Evolutionary conservation across 2,113 vertebrate genomes (phyloP), one percentile per base, ranked within the genome.

Genomic region (Baryphthengus martii): DNA sequence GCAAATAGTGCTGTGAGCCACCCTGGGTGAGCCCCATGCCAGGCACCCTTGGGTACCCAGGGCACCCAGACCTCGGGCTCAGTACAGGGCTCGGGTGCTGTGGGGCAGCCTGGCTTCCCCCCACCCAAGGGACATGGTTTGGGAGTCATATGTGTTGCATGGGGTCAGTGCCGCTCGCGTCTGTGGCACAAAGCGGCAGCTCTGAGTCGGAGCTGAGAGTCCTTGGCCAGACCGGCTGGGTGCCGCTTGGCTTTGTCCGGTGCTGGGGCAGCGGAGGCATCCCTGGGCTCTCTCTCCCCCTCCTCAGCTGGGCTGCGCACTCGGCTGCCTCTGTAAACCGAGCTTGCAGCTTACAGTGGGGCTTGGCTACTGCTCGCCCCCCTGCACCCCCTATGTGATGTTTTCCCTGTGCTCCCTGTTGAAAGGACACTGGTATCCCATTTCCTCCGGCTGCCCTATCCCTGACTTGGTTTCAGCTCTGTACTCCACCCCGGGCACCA

Each of bases 401-500:
- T 55, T 80, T 89, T 87, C 49, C 73, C 76, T 17, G 50, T 55
- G 25, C 17, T 88, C 76, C 26, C 45, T 35, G 44, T 29, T 52
- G 40, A 39, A 47, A 87, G 70, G 40, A 78, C 3, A 2, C 44
- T 29, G 52, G n/a, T 53, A 68, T 89, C 86, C 68, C 6, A 0
- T 82, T 82, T 62, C 62, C 72, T 20, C 53, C 29, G 2, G 10
- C 44, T 33, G 14, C 16, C 21, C 42, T 0, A 0, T 71, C 9
- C 26, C 21, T 0, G 0, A 2, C 23, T 86, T 42, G 37, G 14
- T 42, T 62, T 44, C 50, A 13, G 44, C 4, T 49, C 29, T 45
- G 47, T 4, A 0, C 23, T 53, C 20, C 0, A 0, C 10, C 25
- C 47, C 2, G 12, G 52, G 20, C 0, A 4, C 39, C 42, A 3